phyloP scores from a whole-genome alignment of 1,140 invertebrate species.

The Zaprionus capensis region DNA sequence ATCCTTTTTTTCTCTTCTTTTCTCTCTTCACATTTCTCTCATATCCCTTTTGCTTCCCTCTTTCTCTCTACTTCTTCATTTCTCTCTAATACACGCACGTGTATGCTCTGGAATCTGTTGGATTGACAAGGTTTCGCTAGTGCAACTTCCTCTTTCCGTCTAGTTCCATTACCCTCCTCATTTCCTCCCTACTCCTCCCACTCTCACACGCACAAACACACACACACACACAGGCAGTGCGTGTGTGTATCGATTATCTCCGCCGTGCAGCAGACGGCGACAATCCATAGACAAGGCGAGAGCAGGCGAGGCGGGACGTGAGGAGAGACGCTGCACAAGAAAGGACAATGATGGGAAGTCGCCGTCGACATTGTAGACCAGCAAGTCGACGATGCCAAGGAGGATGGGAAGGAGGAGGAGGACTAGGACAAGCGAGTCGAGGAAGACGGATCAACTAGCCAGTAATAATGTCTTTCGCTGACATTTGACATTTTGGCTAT shows the following conservation, averaged over 20 bases:
- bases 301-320: not conserved
- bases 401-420: not conserved
- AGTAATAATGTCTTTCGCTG: constrained; percentile 83
- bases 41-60: not conserved
- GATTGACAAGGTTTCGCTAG: constrained; percentile 20
- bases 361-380: constrained; percentile 4
- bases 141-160: not conserved
- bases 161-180: not conserved
- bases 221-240: not conserved
- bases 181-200: not conserved
- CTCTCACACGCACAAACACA: not conserved
- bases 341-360: constrained; percentile 22
- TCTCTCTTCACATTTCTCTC: no score
- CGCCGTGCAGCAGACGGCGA: constrained; percentile 59
- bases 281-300: constrained; percentile 54
- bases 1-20: no score
- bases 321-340: not conserved
- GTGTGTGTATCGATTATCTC: constrained; percentile 77
- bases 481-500: constrained; percentile 82
- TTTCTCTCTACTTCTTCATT: not conserved
- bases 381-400: not conserved
- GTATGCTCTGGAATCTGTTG: constrained; percentile 6
- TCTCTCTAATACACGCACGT: not conserved
- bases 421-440: not conserved
- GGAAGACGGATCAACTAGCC: constrained; percentile 76